Evolutionary conservation across 2,797 vertebrate species (phyloP).

Genomic region (Somateria mollissima): DNA sequence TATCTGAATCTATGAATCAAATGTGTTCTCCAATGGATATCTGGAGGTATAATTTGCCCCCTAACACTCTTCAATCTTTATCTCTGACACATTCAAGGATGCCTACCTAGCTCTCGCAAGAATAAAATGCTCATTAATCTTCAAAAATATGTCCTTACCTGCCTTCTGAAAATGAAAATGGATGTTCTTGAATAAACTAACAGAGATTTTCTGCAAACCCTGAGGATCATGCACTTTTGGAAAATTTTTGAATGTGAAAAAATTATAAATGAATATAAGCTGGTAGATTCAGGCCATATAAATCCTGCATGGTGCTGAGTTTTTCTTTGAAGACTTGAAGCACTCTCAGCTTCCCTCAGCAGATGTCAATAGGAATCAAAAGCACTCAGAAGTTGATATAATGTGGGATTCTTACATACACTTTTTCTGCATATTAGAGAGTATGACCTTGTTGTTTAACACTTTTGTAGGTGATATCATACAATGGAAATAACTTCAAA

Average conservation of each 20-base stretch:
- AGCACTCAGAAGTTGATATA: not conserved
- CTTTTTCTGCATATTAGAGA: not conserved
- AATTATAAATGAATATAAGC: not conserved
- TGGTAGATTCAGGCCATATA: not conserved
- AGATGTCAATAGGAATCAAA: not conserved
- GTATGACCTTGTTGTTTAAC: not conserved
- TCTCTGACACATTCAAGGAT: conserved; percentile 66
- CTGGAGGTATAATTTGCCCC: conserved; percentile 31
- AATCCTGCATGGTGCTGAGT: not conserved
- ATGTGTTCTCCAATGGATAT: conserved; percentile 11
- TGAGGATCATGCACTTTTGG: not conserved
- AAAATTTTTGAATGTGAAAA: conserved; percentile 3
- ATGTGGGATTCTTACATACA: not conserved
- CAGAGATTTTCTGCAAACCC: not conserved
- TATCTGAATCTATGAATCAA: conserved; percentile 26
- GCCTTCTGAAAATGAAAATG: conserved; percentile 59
- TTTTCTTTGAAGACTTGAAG: not conserved
- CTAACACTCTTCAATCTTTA: conserved; percentile 50
- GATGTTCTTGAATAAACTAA: conserved; percentile 50
- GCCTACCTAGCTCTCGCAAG: conserved; percentile 25
- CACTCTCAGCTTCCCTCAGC: not conserved
- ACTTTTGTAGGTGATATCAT: not conserved
- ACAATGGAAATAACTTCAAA: not conserved
- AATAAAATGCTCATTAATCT: conserved; percentile 39
- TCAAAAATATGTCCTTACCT: conserved; percentile 50